These are phyloP conservation scores for Sylvilagus bachmani DNA, from an alignment of 2,113 vertebrate species.

Conservation along the genomic window DNA sequence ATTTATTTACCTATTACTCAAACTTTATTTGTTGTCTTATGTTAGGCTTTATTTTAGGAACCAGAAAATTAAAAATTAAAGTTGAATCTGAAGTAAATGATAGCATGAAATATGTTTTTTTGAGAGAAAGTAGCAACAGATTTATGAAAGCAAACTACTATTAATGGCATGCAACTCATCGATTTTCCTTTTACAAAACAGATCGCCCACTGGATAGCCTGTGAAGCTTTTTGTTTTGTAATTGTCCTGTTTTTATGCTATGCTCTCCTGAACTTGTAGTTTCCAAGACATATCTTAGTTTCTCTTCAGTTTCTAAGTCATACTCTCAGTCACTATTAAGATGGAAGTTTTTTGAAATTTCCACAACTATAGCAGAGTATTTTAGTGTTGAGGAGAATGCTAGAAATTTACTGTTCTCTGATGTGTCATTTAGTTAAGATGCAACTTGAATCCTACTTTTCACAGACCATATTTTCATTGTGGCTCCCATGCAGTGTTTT, in stretches of 20 bases:
- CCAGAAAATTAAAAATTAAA: not conserved
- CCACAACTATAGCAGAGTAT: not conserved
- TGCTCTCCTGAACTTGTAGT: not conserved
- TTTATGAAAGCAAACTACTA: not conserved
- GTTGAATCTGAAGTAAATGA: not conserved
- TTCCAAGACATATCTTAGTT: not conserved
- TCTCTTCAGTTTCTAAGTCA: not conserved
- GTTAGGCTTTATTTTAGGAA: not conserved
- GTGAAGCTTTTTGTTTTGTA: not conserved
- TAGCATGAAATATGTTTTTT: not conserved
- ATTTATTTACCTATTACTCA: not conserved
- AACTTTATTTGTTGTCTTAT: not conserved
- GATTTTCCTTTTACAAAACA: not conserved
- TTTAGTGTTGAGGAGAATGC: not conserved
- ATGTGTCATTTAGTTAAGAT: not conserved
- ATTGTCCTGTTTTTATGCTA: not conserved
- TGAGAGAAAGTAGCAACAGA: not conserved
- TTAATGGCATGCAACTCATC: not conserved
- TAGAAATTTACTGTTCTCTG: not conserved
- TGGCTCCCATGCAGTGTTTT: not conserved
- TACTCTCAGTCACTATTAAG: not conserved
- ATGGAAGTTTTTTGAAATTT: slow-evolving; percentile 18
- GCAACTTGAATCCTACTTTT: not conserved
- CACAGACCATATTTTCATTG: not conserved
- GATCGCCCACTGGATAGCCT: not conserved